Evolutionary conservation across 2,797 vertebrate genomes (phyloP).

Genomic region (Ispidina picta): DNA sequence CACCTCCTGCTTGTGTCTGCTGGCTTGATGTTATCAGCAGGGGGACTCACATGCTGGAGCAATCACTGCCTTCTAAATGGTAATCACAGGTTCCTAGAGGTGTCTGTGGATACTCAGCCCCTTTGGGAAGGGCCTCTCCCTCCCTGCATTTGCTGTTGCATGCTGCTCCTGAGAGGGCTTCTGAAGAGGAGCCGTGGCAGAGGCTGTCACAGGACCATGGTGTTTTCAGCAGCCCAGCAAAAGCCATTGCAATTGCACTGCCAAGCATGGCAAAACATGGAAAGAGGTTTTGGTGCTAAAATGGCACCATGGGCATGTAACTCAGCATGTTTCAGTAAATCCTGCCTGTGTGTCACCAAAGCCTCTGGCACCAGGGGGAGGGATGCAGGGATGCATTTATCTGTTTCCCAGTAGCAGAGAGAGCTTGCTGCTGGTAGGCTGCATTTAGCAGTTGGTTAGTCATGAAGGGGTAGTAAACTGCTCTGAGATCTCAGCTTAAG

Average conservation of each 20-base stretch:
- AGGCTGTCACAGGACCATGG: rapidly evolving
- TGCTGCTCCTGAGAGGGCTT: not conserved
- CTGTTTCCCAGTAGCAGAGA: not conserved
- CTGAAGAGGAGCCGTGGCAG: not conserved
- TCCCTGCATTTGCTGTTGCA: rapidly evolving
- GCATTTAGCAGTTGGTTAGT: not conserved
- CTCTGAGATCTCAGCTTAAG: not conserved
- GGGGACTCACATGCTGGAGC: not conserved
- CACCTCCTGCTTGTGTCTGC: not conserved
- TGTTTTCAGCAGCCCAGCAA: not conserved
- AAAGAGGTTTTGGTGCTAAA: not conserved
- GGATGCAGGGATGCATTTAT: not conserved
- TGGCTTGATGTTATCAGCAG: not conserved
- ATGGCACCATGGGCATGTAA: rapidly evolving
- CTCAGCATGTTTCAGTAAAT: not conserved
- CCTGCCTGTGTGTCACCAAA: not conserved
- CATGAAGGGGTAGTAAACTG: not conserved
- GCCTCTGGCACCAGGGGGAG: not conserved
- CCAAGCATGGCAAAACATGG: not conserved
- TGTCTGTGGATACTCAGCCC: rapidly evolving
- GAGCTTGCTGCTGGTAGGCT: not conserved
- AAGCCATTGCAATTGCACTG: not conserved
- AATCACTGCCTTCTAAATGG: not conserved
- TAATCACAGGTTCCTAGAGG: not conserved
- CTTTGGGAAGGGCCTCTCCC: not conserved